phyloP scores from a whole-genome alignment of 2,113 vertebrate species.

The Grus americana region DNA sequence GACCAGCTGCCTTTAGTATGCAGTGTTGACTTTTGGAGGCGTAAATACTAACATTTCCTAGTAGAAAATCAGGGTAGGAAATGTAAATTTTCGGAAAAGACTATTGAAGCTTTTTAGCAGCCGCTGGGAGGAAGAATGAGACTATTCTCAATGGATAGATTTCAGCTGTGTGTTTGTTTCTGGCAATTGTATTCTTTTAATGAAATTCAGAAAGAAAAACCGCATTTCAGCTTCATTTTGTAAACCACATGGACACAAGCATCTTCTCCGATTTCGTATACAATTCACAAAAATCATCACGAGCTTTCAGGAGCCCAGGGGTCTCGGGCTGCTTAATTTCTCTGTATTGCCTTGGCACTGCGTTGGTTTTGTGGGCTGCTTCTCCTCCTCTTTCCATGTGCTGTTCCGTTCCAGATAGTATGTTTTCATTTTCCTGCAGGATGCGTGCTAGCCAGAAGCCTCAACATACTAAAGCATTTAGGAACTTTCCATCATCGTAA shows the following conservation, averaged over 20 bases:
- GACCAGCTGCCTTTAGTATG: neutral
- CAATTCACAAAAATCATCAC: neutral
- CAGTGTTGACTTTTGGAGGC: neutral
- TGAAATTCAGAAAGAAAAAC: neutral
- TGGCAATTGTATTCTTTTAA: neutral
- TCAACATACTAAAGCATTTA: neutral
- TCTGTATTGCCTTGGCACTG: neutral
- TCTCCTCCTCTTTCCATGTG: neutral
- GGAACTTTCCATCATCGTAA: neutral
- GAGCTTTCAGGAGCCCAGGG: neutral
- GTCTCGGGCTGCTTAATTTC: neutral
- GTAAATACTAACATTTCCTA: neutral
- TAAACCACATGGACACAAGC: neutral
- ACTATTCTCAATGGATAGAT: rapidly evolving
- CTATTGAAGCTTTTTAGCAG: neutral
- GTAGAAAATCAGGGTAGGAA: neutral
- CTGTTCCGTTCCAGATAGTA: neutral
- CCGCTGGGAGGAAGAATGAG: neutral
- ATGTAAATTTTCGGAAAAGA: neutral
- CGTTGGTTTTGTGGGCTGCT: neutral
- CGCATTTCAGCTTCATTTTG: rapidly evolving
- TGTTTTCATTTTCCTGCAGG: neutral
- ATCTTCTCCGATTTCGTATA: neutral
- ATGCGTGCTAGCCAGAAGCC: neutral
- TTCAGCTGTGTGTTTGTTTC: neutral